Percentiles rank a stretch among this genome's conserved stretches.
Conservation (phyloP, 2,888 invertebrate species). For the Caenorhabditis drosophilae region DNA sequence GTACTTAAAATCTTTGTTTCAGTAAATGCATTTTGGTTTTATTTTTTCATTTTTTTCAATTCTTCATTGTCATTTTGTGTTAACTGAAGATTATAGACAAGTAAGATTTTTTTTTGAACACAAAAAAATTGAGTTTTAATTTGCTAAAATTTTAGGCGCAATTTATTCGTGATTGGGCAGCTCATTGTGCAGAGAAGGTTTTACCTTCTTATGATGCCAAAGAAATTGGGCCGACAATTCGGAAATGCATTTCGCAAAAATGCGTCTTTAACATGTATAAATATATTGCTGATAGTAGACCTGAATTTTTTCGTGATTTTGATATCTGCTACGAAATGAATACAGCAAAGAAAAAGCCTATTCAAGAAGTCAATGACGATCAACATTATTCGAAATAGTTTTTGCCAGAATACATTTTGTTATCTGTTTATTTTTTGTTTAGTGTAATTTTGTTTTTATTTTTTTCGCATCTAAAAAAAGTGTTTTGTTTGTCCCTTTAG, state of each 20-base stretch:
- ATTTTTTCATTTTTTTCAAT: neutral
- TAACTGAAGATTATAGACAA: neutral
- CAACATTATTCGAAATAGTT: neutral
- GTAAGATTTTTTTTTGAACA: neutral
- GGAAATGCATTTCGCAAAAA: constrained; percentile 43
- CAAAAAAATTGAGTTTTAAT: neutral
- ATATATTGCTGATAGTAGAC: constrained; percentile 35
- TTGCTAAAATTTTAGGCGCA: constrained; percentile 23
- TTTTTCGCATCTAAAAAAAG: neutral
- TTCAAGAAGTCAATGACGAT: neutral
- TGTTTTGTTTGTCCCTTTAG: neutral
- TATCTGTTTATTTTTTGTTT: neutral
- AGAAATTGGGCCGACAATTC: constrained; percentile 39
- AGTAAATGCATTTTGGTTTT: neutral
- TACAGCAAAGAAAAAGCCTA: constrained; percentile 17
- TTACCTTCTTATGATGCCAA: constrained; percentile 41
- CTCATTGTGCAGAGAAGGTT: constrained; percentile 34
- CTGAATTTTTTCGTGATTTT: constrained; percentile 28
- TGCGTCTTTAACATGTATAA: constrained; percentile 49
- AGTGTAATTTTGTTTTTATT: neutral
- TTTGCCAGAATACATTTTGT: too few species aligned
- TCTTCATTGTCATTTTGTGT: neutral
- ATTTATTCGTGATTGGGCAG: constrained; percentile 46
- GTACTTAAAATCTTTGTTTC: too few species aligned
- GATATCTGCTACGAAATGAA: constrained; percentile 48